These are phyloP conservation scores for Piliocolobus tephrosceles DNA, from an alignment of 2,113 vertebrate species.

Conservation along the genomic window DNA sequence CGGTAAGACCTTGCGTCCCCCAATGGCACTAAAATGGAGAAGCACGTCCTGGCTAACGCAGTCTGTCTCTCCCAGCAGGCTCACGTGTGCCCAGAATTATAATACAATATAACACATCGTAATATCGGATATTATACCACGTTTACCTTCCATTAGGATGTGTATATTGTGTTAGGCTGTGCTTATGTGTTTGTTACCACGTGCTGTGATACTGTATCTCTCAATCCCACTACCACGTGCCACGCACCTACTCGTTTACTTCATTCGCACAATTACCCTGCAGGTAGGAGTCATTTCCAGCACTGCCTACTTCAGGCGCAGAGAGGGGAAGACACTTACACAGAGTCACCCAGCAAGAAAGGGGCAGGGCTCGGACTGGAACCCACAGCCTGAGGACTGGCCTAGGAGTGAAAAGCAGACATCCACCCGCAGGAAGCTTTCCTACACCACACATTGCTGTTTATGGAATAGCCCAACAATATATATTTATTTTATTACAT, in stretches of 20 bases:
- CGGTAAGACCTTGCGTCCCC: neutral
- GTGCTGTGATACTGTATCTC: conserved; percentile 42
- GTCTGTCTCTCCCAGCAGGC: conserved; percentile 40
- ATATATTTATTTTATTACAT: conserved; percentile 12
- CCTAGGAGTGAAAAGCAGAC: neutral
- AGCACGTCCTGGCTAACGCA: neutral
- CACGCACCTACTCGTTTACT: neutral
- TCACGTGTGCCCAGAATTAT: conserved; percentile 77
- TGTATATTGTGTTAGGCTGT: conserved; percentile 46
- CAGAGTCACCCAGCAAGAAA: neutral
- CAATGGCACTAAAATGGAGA: neutral
- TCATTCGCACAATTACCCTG: neutral
- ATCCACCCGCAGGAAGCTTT: neutral
- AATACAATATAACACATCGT: conserved; percentile 81
- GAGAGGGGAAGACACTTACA: neutral
- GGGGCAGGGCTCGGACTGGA: conserved; percentile 10
- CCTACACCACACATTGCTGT: neutral
- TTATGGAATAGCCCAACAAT: neutral
- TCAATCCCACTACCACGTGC: neutral
- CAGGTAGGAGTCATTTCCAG: neutral
- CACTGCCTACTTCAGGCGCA: fast-evolving
- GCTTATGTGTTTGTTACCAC: conserved; percentile 69
- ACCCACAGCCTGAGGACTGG: neutral
- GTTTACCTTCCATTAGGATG: conserved; percentile 66
- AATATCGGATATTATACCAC: conserved; percentile 65